Percentiles rank a stretch among this genome's conserved stretches.
Evolutionary conservation across 2,888 invertebrate species (phyloP).

Genomic region (Tenthredo scrophulariae): DNA sequence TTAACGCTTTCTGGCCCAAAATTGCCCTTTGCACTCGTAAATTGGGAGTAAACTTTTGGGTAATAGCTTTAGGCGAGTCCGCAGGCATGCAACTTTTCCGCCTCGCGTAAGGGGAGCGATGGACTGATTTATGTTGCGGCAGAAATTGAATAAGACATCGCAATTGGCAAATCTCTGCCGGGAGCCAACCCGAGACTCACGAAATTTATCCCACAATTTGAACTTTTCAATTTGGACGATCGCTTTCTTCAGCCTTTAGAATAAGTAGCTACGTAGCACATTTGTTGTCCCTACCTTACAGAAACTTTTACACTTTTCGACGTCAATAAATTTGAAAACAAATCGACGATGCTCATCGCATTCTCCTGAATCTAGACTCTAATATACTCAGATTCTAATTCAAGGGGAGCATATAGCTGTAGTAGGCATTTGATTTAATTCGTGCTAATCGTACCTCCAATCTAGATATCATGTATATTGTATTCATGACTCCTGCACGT

Average conservation of each 20-base stretch:
- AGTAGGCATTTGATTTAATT: neutral
- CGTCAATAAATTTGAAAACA: neutral
- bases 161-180: constrained; percentile 6
- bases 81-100: constrained; percentile 17
- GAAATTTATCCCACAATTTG: constrained; percentile 6
- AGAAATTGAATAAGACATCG: constrained; percentile 14
- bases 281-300: neutral
- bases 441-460: neutral
- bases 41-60: constrained; percentile 17
- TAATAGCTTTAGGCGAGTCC: constrained; percentile 11
- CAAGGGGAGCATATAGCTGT: neutral
- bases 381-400: neutral
- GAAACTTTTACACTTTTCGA: neutral
- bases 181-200: neutral
- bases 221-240: constrained; percentile 23
- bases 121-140: constrained; percentile 23
- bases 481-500: neutral
- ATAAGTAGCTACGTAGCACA: neutral
- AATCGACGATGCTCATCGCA: neutral
- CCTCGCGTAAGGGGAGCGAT: constrained; percentile 1
- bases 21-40: constrained; percentile 37
- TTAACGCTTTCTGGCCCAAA: constrained; percentile 31
- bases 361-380: neutral
- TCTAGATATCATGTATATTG: neutral
- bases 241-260: neutral